Evolutionary conservation across 2,888 invertebrate species (phyloP).

Genomic region (Lasioglossum malachurum): DNA sequence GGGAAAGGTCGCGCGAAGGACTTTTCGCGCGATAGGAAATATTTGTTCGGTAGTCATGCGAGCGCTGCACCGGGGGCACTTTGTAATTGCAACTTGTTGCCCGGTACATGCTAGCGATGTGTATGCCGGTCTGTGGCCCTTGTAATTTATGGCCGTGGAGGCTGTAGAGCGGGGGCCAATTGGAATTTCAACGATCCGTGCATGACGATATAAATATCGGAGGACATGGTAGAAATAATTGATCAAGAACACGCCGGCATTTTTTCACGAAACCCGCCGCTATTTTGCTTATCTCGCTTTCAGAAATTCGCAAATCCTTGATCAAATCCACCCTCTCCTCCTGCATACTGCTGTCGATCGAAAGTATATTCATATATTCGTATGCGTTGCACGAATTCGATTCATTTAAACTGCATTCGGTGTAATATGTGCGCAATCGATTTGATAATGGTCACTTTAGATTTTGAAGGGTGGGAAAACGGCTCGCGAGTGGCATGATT

Average conservation of each 20-base stretch:
- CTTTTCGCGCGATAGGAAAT: conserved; percentile 39
- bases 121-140: conserved; percentile 37
- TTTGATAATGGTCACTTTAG: not conserved
- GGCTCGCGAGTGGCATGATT: too few relatives aligned
- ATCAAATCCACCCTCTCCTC: not conserved
- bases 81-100: conserved; percentile 66
- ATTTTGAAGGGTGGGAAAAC: too few relatives aligned
- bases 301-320: not conserved
- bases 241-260: conserved; percentile 46
- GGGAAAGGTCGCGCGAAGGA: not conserved
- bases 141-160: conserved; percentile 56
- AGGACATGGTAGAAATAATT: conserved; percentile 57
- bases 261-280: too few relatives aligned
- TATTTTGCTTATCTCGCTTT: not conserved
- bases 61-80: conserved; percentile 50
- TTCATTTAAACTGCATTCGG: too few relatives aligned
- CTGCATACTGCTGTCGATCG: too few relatives aligned
- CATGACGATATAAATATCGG: conserved; percentile 57
- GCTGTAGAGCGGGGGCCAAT: conserved; percentile 36
- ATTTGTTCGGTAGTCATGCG: conserved; percentile 48
- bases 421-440: too few relatives aligned
- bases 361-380: too few relatives aligned
- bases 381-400: too few relatives aligned
- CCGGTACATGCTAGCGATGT: conserved; percentile 37
- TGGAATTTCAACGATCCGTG: conserved; percentile 58